A percentile compares a stretch with the other conserved stretches of the same genome.
Conservation (phyloP, 2,888 invertebrate genomes). For the Phlogophora meticulosa region DNA sequence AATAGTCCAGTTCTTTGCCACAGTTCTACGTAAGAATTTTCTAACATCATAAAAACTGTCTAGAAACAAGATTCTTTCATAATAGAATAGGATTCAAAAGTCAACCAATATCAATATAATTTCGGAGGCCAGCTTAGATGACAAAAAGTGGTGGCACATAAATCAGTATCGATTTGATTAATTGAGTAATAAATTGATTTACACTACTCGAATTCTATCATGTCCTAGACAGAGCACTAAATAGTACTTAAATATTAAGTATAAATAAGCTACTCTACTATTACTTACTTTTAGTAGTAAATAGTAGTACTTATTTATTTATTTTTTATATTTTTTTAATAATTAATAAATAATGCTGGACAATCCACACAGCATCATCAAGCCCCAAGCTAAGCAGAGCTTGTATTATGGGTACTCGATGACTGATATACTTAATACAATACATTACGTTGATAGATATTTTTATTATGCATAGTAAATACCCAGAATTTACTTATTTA, state of each 20-base stretch:
- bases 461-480: too few species aligned
- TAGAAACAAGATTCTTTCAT: constrained; percentile 18
- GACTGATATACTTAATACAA: too few species aligned
- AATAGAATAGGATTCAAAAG: constrained; percentile 8
- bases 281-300: too few species aligned
- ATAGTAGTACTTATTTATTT: too few species aligned
- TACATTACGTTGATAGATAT: too few species aligned
- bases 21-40: neutral
- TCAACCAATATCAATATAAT: constrained; percentile 2
- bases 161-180: neutral
- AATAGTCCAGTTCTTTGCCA: neutral
- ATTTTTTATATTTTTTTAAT: too few species aligned
- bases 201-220: neutral
- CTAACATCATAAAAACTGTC: neutral
- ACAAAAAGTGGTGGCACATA: neutral
- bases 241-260: neutral
- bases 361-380: too few species aligned
- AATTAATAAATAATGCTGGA: too few species aligned
- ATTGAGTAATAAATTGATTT: neutral
- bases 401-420: too few species aligned
- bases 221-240: neutral
- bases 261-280: too few species aligned
- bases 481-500: too few species aligned
- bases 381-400: too few species aligned
- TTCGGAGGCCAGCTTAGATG: neutral